Percentiles rank a stretch among this genome's conserved stretches.
These are phyloP conservation scores for Agelaius tricolor DNA, from an alignment of 2,113 vertebrate species.

Conservation along the genomic window DNA sequence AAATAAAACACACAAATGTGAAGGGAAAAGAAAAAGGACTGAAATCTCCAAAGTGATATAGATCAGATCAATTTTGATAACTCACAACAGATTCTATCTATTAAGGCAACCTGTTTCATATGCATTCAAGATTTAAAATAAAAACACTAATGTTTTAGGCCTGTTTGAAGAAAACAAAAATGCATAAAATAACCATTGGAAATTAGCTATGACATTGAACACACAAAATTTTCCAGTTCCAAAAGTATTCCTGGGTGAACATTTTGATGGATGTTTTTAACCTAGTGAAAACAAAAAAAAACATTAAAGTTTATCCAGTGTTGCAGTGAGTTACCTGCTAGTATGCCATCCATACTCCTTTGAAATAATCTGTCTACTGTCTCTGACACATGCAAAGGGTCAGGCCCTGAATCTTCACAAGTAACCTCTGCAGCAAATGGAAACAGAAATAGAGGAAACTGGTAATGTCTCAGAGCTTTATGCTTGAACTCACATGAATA, in stretches of 20 bases:
- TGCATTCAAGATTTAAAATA: not conserved
- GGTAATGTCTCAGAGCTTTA: conserved; percentile 43
- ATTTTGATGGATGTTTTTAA: not conserved
- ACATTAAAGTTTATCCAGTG: not conserved
- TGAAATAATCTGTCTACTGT: not conserved
- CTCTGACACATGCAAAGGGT: not conserved
- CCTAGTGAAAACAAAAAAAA: not conserved
- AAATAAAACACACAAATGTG: not conserved
- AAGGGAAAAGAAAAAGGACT: not conserved
- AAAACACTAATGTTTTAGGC: not conserved
- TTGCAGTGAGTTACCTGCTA: not conserved
- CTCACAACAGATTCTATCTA: not conserved
- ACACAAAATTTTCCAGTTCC: not conserved
- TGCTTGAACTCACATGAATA: conserved; percentile 66
- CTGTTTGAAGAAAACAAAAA: not conserved
- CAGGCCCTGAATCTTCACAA: conserved; percentile 17
- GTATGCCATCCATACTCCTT: not conserved
- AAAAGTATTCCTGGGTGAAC: not conserved
- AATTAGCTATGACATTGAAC: not conserved
- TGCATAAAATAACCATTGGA: not conserved
- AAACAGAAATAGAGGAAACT: conserved; percentile 26
- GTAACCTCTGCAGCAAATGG: conserved; percentile 24
- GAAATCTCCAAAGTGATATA: not conserved
- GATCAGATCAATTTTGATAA: conserved; percentile 20
- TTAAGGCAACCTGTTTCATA: not conserved